A percentile compares a stretch with the other conserved stretches of the same genome.
Evolutionary conservation across 2,113 vertebrate species (phyloP).

Genomic region (Notothenia rossii): DNA sequence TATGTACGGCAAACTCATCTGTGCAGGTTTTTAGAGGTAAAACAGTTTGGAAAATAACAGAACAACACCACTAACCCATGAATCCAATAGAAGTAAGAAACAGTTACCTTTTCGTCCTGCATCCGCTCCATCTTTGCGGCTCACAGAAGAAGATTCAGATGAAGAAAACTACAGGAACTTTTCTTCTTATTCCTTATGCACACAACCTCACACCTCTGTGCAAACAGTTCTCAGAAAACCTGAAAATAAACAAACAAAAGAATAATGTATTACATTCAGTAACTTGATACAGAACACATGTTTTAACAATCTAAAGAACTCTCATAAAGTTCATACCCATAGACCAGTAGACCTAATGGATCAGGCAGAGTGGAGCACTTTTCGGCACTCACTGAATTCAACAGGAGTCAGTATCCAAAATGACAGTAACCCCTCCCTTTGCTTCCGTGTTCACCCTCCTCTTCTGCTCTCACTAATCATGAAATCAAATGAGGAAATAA

Average conservation of each 20-base stretch:
- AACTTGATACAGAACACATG: not conserved
- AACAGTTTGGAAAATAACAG: not conserved
- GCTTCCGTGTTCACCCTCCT: slow-evolving; percentile 26
- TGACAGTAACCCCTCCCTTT: slow-evolving; percentile 50
- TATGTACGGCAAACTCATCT: not conserved
- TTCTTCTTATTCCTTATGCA: not conserved
- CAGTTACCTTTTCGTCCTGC: slow-evolving; percentile 76
- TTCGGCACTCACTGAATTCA: slow-evolving; percentile 14
- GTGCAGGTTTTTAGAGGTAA: not conserved
- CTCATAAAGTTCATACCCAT: not conserved
- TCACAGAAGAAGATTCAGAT: slow-evolving; percentile 2
- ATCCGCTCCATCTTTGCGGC: slow-evolving; percentile 77
- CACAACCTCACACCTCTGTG: slow-evolving; percentile 6
- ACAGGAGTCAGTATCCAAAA: slow-evolving; percentile 11
- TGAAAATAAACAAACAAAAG: slow-evolving; percentile 45
- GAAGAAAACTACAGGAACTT: not conserved
- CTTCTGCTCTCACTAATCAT: slow-evolving; percentile 20
- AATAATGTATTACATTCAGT: not conserved
- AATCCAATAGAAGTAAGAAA: not conserved
- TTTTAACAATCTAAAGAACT: not conserved
- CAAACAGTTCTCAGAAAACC: slow-evolving; percentile 36
- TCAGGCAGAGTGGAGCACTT: slow-evolving; percentile 11
- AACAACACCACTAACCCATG: not conserved
- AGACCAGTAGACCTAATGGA: slow-evolving; percentile 8
- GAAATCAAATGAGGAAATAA: slow-evolving; percentile 22